These are phyloP conservation scores for Nomada fucata DNA, from an alignment of 2,888 invertebrate species.

Conservation along the genomic window DNA sequence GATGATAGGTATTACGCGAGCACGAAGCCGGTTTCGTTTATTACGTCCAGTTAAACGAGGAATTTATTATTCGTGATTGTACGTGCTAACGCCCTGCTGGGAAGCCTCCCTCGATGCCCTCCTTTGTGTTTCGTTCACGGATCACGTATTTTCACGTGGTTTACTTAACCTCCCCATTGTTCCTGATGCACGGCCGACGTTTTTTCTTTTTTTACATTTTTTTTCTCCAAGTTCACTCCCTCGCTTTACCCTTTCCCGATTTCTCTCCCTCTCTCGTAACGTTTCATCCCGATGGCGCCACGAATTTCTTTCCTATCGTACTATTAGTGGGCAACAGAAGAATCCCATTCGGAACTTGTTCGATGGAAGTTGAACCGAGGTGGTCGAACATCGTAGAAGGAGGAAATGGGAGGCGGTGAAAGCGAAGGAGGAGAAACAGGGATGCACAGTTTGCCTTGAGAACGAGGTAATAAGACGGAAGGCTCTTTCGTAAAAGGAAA, in stretches of 20 bases:
- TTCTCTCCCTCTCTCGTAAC: background rate
- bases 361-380: slow-evolving; percentile 47
- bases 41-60: background rate
- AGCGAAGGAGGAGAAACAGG: background rate
- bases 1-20: slow-evolving; percentile 54
- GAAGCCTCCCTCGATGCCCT: background rate
- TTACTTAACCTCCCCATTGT: slow-evolving; percentile 23
- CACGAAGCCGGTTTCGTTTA: slow-evolving; percentile 39
- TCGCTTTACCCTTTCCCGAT: background rate
- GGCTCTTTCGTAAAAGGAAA: slow-evolving; percentile 57
- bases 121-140: slow-evolving; percentile 17
- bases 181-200: background rate
- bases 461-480: slow-evolving; percentile 50
- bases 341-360: slow-evolving; percentile 57
- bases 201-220: background rate
- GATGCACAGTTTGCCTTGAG: slow-evolving; percentile 48
- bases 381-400: background rate
- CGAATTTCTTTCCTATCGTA: slow-evolving; percentile 33
- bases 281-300: background rate
- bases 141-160: slow-evolving; percentile 28
- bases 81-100: background rate
- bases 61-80: slow-evolving; percentile 28
- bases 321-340: slow-evolving; percentile 48
- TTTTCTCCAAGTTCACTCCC: background rate
- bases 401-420: background rate